Evolutionary conservation across 2,113 vertebrate genomes (phyloP), one percentile per base, ranked within the genome.

Genomic region (Seriola quinqueradiata): DNA sequence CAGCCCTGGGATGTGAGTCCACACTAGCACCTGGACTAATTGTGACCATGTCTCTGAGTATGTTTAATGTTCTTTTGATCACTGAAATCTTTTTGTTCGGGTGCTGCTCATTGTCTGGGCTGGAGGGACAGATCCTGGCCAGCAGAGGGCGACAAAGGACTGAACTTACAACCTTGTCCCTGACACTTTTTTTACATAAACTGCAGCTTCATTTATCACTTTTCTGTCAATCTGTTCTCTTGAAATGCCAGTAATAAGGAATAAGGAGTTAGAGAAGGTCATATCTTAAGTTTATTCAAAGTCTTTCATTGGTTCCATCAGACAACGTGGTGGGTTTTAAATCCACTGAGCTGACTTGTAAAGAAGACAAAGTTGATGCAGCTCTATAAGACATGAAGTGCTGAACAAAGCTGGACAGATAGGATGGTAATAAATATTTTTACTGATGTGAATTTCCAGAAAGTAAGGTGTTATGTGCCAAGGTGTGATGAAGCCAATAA

Each of bases 91-190:
- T 6, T 9, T 0, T 54, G 8, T 28, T 16, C 23, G 17, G 32
- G 9, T 38, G 44, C 44, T 57, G 14, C 5, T 17, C 9, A 36
- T 8, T 52, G 63, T 46, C 6, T 19, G 8, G 40, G 60, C 60
- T 82, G 52, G 3, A 85, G 32, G 5, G 48, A 80, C 52, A 71
- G 2, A 13, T 59, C 75, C 2, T 42, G 14, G 14, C 81, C 94
- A 90, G 76, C 69, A 94, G 94, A 92, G 90, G 91, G 93, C 83
- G 82, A 86, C 90, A 94, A 38, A 92, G 9, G 48, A 86, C 83
- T 69, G 46, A 48, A 1, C 7, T 77, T 77, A 1, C 17, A 72
- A n/a, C 25, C 13, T 58, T 66, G 16, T 34, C 13, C 21, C 8
- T 40, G 2, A 16, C 14, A 1, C 10, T 17, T 58, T 23, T 12